Conservation (phyloP, 2,113 vertebrate genomes). For the Vireo altiloquus region DNA sequence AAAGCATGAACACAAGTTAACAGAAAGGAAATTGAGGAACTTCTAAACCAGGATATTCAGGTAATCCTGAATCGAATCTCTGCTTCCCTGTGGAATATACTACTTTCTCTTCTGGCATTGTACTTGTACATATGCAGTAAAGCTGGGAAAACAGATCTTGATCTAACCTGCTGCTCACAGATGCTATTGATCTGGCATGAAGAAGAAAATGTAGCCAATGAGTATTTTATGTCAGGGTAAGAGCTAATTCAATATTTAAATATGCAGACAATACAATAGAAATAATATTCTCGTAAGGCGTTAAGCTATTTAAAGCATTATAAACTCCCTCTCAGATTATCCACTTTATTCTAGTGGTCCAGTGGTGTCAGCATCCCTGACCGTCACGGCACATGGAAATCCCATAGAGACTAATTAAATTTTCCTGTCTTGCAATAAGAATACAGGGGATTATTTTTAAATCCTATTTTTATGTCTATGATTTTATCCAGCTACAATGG, state of each 20-base stretch:
- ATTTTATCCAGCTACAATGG: not conserved
- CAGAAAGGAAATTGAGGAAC: not conserved
- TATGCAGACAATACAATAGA: not conserved
- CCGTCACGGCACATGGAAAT: not conserved
- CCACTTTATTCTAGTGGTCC: not conserved
- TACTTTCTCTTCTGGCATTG: not conserved
- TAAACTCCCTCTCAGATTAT: not conserved
- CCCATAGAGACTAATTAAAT: slow-evolving; percentile 19
- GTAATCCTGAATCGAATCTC: not conserved
- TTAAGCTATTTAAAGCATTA: slow-evolving; percentile 11
- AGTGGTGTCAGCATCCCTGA: not conserved
- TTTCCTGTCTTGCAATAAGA: not conserved
- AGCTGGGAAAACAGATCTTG: not conserved
- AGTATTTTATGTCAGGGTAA: not conserved
- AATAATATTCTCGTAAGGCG: not conserved
- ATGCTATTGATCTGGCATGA: not conserved
- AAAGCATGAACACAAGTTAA: not conserved
- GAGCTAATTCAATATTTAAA: slow-evolving; percentile 18
- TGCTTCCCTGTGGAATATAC: not conserved
- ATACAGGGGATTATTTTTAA: slow-evolving; percentile 7
- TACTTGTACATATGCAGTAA: not conserved
- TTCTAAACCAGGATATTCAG: not conserved
- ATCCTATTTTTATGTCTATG: not conserved
- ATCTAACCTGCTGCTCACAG: not conserved
- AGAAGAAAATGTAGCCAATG: not conserved